A percentile compares a stretch with the other conserved stretches of the same genome.
Evolutionary conservation across 1,140 invertebrate genomes (phyloP).

Genomic region (Drosophila parabipectinata): DNA sequence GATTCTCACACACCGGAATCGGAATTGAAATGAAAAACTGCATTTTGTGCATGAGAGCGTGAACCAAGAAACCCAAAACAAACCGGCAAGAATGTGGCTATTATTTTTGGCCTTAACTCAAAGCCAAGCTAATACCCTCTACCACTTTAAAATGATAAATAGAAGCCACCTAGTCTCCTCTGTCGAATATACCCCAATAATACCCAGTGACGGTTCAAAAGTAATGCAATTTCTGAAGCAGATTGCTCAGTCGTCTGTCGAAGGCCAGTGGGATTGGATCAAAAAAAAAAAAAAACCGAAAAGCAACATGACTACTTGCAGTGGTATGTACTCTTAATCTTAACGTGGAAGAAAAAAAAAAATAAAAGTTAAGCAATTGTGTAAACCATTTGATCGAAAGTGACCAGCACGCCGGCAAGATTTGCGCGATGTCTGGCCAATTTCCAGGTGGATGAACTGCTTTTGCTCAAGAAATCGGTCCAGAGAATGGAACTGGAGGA

Average conservation of each 20-base stretch:
- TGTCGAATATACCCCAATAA: background rate
- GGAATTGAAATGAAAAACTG: constrained; percentile 11
- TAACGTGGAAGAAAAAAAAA: background rate
- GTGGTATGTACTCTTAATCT: constrained; percentile 48
- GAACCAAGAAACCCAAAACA: constrained; percentile 4
- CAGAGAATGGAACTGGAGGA: constrained; percentile 46
- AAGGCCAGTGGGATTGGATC: constrained; percentile 14
- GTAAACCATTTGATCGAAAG: constrained; percentile 22
- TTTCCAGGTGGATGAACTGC: constrained; percentile 61
- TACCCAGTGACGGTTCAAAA: constrained; percentile 3
- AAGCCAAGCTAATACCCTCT: background rate
- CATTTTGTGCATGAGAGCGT: constrained; percentile 46
- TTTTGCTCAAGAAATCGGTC: constrained; percentile 60
- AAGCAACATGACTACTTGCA: constrained; percentile 46
- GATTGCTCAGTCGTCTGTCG: constrained; percentile 34
- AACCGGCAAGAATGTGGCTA: constrained; percentile 29
- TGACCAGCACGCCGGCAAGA: constrained; percentile 53
- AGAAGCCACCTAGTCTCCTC: background rate
- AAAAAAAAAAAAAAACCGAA: background rate
- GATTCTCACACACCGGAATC: constrained; percentile 17
- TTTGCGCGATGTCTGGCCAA: constrained; percentile 63
- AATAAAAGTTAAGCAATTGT: background rate
- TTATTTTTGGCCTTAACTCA: background rate
- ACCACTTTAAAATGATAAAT: background rate
- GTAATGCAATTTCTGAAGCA: constrained; percentile 8